Evolutionary conservation across 2,113 vertebrate species (phyloP), one percentile per base, ranked within the genome.

Genomic region (Rafetus swinhoei): DNA sequence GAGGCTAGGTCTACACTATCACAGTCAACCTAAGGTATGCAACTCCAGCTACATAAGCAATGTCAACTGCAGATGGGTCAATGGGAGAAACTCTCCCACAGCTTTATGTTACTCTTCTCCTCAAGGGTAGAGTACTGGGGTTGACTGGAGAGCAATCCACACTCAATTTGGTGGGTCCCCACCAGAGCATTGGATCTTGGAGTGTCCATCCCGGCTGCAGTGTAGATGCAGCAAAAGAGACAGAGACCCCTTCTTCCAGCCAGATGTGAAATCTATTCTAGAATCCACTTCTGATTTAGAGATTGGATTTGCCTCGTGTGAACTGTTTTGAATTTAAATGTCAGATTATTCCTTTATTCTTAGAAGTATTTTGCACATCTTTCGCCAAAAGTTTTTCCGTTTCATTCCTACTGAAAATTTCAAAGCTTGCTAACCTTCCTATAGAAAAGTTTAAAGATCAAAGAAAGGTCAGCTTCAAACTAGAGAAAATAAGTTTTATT

Each of bases 401-500:
- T 72, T 54, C 74, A 27, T 27, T 72, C 80, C 86, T 86, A 89
- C 54, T 7, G 79, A 84, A 59, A 81, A 59, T 72, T 82, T 80
- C 25, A n/a, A 89, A 96, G 82, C n/a, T 74, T n/a, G 89, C 52
- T 50, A 0, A 22, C 14, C 27, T 12, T 80, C 32, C 82, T 54
- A 29, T 1, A 52, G n/a, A 92, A 76, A 32, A 35, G 65, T 72
- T 72, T 35, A 72, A 72, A 52, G 85, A 57, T 32, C 62, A 85
- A 54, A 84, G 69, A 55, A 53, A 84, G 77, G 45, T 69, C 74
- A 53, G 74, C 83, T 93, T 87, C 86, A 45, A 39, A 76, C 22
- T 45, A 86, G 84, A 50, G 24, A 93, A 89, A 53, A 85, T 92
- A 92, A 91, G n/a, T 27, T 80, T 60, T 79, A 91, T 85, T 85